Percentiles rank a stretch among this genome's conserved stretches.
Evolutionary conservation across 2,888 invertebrate genomes (phyloP).

Genomic region (Cantharis rustica): DNA sequence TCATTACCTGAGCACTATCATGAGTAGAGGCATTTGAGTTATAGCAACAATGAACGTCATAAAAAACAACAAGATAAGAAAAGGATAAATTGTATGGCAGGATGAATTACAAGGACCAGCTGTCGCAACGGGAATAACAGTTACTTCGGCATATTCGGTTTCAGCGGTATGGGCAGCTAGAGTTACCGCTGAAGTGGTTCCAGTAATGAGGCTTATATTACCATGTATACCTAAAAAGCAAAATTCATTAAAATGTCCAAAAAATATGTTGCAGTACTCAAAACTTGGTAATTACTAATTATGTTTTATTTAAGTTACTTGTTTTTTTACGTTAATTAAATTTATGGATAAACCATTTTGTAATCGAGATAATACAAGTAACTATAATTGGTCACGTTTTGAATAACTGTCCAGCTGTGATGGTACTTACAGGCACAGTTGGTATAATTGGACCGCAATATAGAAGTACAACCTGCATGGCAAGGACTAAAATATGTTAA

Average conservation of each 20-base stretch:
- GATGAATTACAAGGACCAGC: constrained; percentile 90
- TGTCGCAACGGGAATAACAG: constrained; percentile 87
- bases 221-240: constrained; percentile 62
- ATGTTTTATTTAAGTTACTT: too few species aligned
- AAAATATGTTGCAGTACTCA: neutral
- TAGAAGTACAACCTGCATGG: constrained; percentile 91
- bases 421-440: constrained; percentile 84
- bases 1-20: constrained; percentile 85
- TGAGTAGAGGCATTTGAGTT: constrained; percentile 93
- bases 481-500: constrained; percentile 96
- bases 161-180: constrained; percentile 56
- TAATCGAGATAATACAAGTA: too few species aligned
- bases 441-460: constrained; percentile 83
- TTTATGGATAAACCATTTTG: too few species aligned
- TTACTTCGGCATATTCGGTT: constrained; percentile 80
- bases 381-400: too few species aligned
- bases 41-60: constrained; percentile 96
- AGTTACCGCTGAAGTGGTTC: constrained; percentile 54
- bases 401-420: too few species aligned
- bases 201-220: constrained; percentile 55
- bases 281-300: neutral
- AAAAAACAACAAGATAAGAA: constrained; percentile 90
- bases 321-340: too few species aligned
- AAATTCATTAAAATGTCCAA: neutral
- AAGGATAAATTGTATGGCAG: constrained; percentile 91